A percentile compares a stretch with the other conserved stretches of the same genome.
Evolutionary conservation across 2,797 vertebrate species (phyloP).

Genomic region (Falco novaeseelandiae): DNA sequence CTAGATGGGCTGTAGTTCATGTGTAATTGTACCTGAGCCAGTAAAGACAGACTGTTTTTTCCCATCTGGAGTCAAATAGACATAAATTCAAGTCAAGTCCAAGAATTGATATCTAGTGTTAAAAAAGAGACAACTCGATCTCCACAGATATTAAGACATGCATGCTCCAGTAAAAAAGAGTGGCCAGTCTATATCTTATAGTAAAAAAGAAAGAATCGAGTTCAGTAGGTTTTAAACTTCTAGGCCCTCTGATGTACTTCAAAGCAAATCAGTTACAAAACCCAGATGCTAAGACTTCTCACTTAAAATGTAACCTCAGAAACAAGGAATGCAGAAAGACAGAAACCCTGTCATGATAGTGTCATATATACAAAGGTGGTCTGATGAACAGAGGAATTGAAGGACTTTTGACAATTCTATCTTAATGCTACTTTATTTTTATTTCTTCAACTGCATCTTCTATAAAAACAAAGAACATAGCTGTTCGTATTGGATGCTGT

Average conservation of each 20-base stretch:
- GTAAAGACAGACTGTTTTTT: neutral
- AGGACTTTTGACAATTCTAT: neutral
- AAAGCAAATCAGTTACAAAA: neutral
- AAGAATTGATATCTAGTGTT: neutral
- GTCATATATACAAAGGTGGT: neutral
- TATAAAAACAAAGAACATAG: neutral
- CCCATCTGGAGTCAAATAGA: neutral
- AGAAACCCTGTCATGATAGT: neutral
- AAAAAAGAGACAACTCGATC: neutral
- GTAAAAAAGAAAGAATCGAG: neutral
- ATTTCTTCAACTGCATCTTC: neutral
- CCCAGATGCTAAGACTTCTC: neutral
- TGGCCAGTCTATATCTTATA: neutral
- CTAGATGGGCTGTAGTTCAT: neutral
- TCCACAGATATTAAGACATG: neutral
- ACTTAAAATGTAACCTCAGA: neutral
- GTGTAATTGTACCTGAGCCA: neutral
- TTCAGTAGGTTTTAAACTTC: neutral
- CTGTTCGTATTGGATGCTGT: neutral
- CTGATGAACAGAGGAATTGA: rapidly evolving
- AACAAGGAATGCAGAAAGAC: neutral
- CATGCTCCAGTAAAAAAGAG: neutral
- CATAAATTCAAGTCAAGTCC: neutral
- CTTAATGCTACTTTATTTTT: neutral
- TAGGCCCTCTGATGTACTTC: neutral